A percentile compares a stretch with the other conserved stretches of the same genome.
Evolutionary conservation across 2,888 invertebrate species (phyloP).

Genomic region (Serripes groenlandicus): DNA sequence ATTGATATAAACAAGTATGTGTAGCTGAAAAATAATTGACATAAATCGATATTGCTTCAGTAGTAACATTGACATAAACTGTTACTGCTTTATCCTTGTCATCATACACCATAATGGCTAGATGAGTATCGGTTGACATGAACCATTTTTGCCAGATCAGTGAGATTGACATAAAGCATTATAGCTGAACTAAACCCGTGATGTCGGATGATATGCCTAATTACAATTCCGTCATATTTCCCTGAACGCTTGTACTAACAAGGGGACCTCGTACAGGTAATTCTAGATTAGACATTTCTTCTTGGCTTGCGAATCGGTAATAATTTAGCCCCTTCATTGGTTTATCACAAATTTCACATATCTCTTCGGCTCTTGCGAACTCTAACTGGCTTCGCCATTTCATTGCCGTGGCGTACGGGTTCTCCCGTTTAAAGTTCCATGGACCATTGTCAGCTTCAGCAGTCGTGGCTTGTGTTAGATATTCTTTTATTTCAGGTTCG

Average conservation of each 20-base stretch:
- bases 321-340: conserved; percentile 6
- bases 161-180: neutral
- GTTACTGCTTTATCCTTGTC: too few species aligned
- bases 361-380: neutral
- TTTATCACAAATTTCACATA: conserved; percentile 16
- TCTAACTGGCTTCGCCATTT: conserved; percentile 8
- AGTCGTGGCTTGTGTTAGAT: conserved; percentile 4
- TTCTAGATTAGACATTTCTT: conserved; percentile 8
- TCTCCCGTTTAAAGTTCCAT: conserved; percentile 2
- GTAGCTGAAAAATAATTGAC: too few species aligned
- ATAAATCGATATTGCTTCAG: too few species aligned
- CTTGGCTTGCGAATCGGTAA: neutral
- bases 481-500: conserved; percentile 10
- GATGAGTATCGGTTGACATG: neutral
- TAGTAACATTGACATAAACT: too few species aligned
- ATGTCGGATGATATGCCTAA: neutral
- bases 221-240: neutral
- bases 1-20: too few species aligned
- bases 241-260: neutral
- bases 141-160: neutral
- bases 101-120: neutral
- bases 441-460: neutral
- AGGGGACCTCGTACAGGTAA: conserved; percentile 1
- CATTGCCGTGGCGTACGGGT: conserved; percentile 10
- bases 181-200: neutral